Percentiles rank a stretch among this genome's conserved stretches.
Conservation (phyloP, 2,113 vertebrate genomes). For the Lampris megalopsis region DNA sequence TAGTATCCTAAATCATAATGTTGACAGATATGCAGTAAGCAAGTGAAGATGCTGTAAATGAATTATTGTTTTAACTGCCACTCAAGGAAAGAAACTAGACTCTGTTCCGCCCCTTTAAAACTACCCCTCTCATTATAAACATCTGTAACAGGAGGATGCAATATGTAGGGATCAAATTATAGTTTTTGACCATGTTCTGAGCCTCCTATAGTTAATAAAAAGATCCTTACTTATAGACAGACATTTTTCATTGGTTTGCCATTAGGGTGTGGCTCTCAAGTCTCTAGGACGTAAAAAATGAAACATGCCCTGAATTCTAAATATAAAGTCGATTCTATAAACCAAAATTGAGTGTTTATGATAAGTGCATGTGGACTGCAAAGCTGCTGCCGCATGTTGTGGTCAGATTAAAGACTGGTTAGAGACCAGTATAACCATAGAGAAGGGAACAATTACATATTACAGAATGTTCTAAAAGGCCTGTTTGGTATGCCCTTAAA, state of each 20-base stretch:
- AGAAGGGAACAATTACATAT: constrained; percentile 38
- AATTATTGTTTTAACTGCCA: not conserved
- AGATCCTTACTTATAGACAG: constrained; percentile 36
- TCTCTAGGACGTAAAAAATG: constrained; percentile 39
- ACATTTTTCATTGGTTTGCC: constrained; percentile 44
- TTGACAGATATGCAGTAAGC: not conserved
- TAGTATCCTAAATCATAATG: not conserved
- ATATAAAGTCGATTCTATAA: constrained; percentile 51
- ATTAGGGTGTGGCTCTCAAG: constrained; percentile 55
- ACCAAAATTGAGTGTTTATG: constrained; percentile 71
- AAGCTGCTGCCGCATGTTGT: constrained; percentile 29
- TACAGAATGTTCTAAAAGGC: constrained; percentile 17
- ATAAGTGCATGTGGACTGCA: constrained; percentile 43
- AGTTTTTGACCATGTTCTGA: constrained; percentile 38
- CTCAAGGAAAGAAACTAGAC: constrained; percentile 4
- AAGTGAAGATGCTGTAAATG: not conserved
- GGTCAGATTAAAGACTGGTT: constrained; percentile 57
- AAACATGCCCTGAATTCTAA: constrained; percentile 41
- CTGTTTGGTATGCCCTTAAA: constrained; percentile 23
- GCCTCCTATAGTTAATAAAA: constrained; percentile 49
- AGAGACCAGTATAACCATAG: constrained; percentile 37
- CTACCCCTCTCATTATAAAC: constrained; percentile 28
- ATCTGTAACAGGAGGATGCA: constrained; percentile 33
- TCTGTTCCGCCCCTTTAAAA: constrained; percentile 9
- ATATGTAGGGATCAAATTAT: constrained; percentile 55